phyloP scores from a whole-genome alignment of 2,113 vertebrate species.

The Natator depressus region DNA sequence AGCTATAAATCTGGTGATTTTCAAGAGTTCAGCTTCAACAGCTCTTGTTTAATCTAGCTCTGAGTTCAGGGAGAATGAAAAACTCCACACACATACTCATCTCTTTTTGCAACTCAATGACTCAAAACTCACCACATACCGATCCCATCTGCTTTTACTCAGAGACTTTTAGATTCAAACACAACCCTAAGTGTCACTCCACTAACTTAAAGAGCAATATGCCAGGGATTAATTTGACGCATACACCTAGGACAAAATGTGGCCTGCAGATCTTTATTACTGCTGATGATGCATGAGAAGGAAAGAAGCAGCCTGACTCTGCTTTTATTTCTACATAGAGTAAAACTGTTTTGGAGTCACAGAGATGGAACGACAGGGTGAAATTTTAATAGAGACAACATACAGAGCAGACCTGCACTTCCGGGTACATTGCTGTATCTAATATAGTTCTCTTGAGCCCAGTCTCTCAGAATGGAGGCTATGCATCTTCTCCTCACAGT shows the following conservation, averaged over 20 bases:
- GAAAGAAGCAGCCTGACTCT: background rate
- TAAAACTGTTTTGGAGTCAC: background rate
- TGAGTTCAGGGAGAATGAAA: background rate
- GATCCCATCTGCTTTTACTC: background rate
- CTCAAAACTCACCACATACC: background rate
- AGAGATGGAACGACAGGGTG: background rate
- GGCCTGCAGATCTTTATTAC: background rate
- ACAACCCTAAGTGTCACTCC: background rate
- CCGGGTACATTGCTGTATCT: background rate
- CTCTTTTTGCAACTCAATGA: background rate
- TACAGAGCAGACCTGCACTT: background rate
- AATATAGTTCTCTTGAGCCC: background rate
- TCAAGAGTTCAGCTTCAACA: background rate
- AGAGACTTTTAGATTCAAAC: background rate
- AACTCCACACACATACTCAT: background rate
- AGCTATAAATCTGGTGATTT: background rate
- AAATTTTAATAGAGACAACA: background rate
- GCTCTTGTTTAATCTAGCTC: background rate
- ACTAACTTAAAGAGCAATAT: background rate
- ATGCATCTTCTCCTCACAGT: background rate
- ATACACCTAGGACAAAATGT: background rate
- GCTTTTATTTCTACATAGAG: background rate
- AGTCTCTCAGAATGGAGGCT: background rate
- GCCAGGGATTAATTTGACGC: no score
- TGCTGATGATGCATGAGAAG: background rate